These are phyloP conservation scores for Calliopum simillimum DNA, from an alignment of 2,888 invertebrate genomes.

Conservation along the genomic window DNA sequence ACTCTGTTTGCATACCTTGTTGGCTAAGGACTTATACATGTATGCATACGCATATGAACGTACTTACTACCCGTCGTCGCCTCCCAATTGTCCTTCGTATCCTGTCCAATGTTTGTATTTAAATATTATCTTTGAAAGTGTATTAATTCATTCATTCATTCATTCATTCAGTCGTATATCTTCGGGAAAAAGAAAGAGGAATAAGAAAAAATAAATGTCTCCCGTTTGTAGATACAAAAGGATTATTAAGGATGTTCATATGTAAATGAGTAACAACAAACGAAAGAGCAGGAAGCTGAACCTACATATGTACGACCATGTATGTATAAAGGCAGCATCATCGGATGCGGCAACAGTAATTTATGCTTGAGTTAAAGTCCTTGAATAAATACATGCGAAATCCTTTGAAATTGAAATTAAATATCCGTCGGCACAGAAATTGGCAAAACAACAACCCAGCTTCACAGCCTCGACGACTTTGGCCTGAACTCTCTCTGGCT, in stretches of 20 bases:
- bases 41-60: not conserved
- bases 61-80: not conserved
- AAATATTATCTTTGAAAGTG: slow-evolving; percentile 17
- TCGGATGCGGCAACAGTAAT: slow-evolving; percentile 36
- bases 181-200: not conserved
- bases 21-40: too few relatives aligned
- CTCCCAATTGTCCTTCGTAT: not conserved
- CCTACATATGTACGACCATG: too few relatives aligned
- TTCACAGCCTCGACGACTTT: not conserved
- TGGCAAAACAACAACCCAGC: not conserved
- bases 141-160: slow-evolving; percentile 17
- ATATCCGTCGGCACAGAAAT: slow-evolving; percentile 24
- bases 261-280: slow-evolving; percentile 36
- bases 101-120: slow-evolving; percentile 4
- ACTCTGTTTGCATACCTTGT: too few relatives aligned
- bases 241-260: slow-evolving; percentile 38
- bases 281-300: slow-evolving; percentile 4
- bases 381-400: slow-evolving; percentile 41
- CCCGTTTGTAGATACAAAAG: slow-evolving; percentile 18
- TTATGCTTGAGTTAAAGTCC: slow-evolving; percentile 41
- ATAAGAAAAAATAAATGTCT: too few relatives aligned
- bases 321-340: slow-evolving; percentile 12
- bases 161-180: slow-evolving; percentile 17
- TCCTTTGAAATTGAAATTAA: slow-evolving; percentile 41
- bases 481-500: too few relatives aligned